Base-by-base conservation (phyloP, 2,113 vertebrate genomes). In the Poeciliopsis prolifica region DNA sequence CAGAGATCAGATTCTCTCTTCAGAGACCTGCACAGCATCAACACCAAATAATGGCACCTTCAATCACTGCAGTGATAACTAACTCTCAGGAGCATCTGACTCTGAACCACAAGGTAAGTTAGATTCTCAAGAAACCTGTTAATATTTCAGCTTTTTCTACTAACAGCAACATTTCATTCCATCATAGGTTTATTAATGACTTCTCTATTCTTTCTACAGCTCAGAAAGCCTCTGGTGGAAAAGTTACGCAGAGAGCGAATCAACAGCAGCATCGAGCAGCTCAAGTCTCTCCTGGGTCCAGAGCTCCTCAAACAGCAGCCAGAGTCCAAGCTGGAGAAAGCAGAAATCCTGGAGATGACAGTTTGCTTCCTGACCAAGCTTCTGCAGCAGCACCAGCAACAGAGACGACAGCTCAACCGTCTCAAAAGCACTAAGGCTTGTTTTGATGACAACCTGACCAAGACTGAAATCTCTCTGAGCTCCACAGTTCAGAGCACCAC, bases 291-390 rank as follows among this genome's bases (percentile, higher is more conserved):
- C 0, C 85, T 92, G 81, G 63, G 66, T 84, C 75, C 89, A 85
- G 86, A 90, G 74, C 48, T 93, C 76, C 84, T 86, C 67, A 83
- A 86, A 77, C 87, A 89, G 79, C 87, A 91, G 72, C 75, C 83
- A n/a, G 89, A 92, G 77, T 90, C 83, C 84, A 92, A 91, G 87
- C 81, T 93, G 81, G 91, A 93, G 85, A 93, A 92, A 87, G 89
- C 88, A 68, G 89, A 92, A 60, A 82, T 92, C 70, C 82, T 90
- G 87, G 91, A 94, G 78, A 92, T 91, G 87, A 83, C 84, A 1
- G 91, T 92, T 24, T 83, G 31, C 70, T 76, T 87, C 42, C 64
- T 92, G 64, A 87, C 61, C 68, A 79, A 81, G 62, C 70, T 84
- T 65, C 75, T 65, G 61, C 81, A 76, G 77, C 68, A 77, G 65